phyloP scores from a whole-genome alignment of 1,140 invertebrate genomes.

The Diabrotica undecimpunctata region DNA sequence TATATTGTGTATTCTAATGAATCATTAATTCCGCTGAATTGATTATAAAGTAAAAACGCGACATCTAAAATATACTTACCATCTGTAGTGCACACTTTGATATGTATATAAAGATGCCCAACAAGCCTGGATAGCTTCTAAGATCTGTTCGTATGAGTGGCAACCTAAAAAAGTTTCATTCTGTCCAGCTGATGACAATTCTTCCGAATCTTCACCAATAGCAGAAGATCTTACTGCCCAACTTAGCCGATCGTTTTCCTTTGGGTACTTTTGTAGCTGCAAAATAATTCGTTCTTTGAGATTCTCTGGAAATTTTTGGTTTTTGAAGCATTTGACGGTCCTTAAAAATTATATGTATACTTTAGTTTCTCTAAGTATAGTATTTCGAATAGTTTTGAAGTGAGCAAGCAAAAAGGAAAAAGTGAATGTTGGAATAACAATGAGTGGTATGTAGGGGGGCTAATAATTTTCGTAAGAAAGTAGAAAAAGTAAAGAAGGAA shows the following conservation, averaged over 20 bases:
- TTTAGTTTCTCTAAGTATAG: too few species aligned
- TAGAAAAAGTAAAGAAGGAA: too few species aligned
- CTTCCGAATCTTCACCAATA: conserved; percentile 69
- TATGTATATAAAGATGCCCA: conserved; percentile 77
- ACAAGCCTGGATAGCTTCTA: conserved; percentile 62
- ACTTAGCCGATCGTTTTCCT: conserved; percentile 15
- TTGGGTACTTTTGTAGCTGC: conserved; percentile 16
- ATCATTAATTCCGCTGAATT: too few species aligned
- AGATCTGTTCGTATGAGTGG: conserved; percentile 51
- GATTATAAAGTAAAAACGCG: background rate
- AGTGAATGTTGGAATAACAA: too few species aligned
- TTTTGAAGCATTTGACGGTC: too few species aligned
- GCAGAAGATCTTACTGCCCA: conserved; percentile 40
- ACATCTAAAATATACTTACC: conserved; percentile 43
- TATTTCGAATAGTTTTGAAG: too few species aligned
- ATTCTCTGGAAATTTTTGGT: too few species aligned
- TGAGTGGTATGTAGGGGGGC: too few species aligned
- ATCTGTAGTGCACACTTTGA: conserved; percentile 70
- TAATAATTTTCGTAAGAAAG: too few species aligned
- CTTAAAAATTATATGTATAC: background rate
- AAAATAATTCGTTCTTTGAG: conserved; percentile 2
- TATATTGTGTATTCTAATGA: too few species aligned
- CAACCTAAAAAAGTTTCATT: conserved; percentile 74
- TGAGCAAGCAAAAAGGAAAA: too few species aligned
- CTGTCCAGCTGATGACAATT: conserved; percentile 79